Conservation (phyloP, 2,888 invertebrate genomes). For the Sesamia inferens region DNA sequence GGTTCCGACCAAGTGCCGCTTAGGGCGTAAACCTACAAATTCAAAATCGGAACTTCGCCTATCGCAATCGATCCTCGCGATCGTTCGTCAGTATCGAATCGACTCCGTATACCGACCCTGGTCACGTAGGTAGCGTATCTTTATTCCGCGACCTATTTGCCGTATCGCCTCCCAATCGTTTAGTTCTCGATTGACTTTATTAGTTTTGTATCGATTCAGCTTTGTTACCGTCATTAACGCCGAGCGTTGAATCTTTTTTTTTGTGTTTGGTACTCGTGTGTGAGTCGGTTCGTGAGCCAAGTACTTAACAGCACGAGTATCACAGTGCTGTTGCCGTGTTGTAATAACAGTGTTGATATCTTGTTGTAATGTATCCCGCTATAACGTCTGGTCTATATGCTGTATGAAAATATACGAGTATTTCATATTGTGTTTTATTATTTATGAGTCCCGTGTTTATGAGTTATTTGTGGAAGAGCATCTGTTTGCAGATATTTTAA, state of each 20-base stretch:
- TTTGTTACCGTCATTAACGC: constrained; percentile 68
- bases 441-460: constrained; percentile 47
- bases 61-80: constrained; percentile 59
- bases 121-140: constrained; percentile 70
- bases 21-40: constrained; percentile 62
- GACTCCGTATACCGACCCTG: constrained; percentile 65
- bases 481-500: constrained; percentile 55
- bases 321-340: background rate
- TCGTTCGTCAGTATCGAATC: constrained; percentile 65
- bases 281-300: constrained; percentile 56
- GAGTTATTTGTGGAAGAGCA: constrained; percentile 49
- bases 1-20: constrained; percentile 45
- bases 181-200: constrained; percentile 70
- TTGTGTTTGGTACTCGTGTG: constrained; percentile 55
- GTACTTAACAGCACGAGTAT: constrained; percentile 49
- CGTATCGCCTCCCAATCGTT: constrained; percentile 71
- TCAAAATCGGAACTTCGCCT: constrained; percentile 59
- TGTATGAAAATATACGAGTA: constrained; percentile 18
- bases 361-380: constrained; percentile 38
- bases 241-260: constrained; percentile 65
- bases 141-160: constrained; percentile 70
- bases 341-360: constrained; percentile 41
- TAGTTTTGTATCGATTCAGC: constrained; percentile 69
- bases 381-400: constrained; percentile 9
- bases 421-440: constrained; percentile 47